phyloP scores from a whole-genome alignment of 1,140 invertebrate genomes.

The Araneus ventricosus region DNA sequence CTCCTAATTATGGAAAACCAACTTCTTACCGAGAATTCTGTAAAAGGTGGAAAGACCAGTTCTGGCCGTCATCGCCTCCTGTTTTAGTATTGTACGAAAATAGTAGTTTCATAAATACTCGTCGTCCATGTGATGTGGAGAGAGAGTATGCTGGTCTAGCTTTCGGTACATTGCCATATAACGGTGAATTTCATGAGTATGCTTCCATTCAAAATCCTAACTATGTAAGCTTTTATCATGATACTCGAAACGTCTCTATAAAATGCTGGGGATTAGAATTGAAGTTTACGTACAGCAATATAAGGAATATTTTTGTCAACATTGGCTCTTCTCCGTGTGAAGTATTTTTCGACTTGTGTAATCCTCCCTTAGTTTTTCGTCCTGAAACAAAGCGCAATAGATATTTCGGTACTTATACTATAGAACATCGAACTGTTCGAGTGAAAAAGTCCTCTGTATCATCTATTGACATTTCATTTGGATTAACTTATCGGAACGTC shows the following conservation, averaged over 20 bases:
- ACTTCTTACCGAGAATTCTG: not conserved
- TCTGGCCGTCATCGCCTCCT: not conserved
- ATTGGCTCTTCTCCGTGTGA: slow-evolving; percentile 14
- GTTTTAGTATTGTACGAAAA: slow-evolving; percentile 49
- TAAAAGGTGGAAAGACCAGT: slow-evolving; percentile 16
- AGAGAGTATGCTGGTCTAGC: not conserved
- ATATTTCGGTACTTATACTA: not conserved
- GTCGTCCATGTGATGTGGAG: not conserved
- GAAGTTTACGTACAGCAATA: slow-evolving; percentile 40
- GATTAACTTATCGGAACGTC: too few relatives aligned
- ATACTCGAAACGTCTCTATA: slow-evolving; percentile 31
- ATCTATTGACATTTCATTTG: too few relatives aligned
- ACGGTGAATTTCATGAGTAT: slow-evolving; percentile 31
- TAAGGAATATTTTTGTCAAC: slow-evolving; percentile 64
- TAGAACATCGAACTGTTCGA: slow-evolving; percentile 9
- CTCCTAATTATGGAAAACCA: too few relatives aligned
- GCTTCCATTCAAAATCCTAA: not conserved
- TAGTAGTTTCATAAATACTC: not conserved
- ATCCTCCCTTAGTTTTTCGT: slow-evolving; percentile 53
- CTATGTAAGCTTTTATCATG: slow-evolving; percentile 52
- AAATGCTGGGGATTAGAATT: not conserved
- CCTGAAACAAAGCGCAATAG: slow-evolving; percentile 7
- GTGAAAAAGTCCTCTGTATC: too few relatives aligned
- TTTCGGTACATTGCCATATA: slow-evolving; percentile 49
- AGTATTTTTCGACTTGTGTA: slow-evolving; percentile 68